Base-by-base conservation (phyloP, 2,113 vertebrate genomes). In the Pollimyrus isidori region DNA sequence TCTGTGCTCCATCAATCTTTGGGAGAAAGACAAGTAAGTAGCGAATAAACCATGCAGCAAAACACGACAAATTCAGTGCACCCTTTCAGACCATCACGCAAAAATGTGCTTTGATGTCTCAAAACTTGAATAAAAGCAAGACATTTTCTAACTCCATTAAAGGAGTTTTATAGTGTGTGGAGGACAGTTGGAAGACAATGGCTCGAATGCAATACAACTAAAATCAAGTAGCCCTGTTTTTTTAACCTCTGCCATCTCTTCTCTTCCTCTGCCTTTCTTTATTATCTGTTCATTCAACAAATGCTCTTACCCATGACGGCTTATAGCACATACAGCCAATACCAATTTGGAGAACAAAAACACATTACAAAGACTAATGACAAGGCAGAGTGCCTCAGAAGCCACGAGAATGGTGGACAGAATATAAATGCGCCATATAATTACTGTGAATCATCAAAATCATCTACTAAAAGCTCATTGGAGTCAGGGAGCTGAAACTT, bases 221-320 rank as follows among this genome's bases (percentile, higher is more conserved):
- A 80, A 80, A 80, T 80, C 73, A 80, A 80, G 35, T 80, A 80
- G 39, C 35, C 73, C 73, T 42, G 35, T 80, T 80, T 19, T 42
- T 80, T 80, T 80, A 80, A 87, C 86, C 86, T 91, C 65, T 91
- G 35, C 48, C 84, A 86, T 91, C 62, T 84, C 39, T 62, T 89
- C 49, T 30, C 46, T 88, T 17, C 86, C 76, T 85, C 69, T 53
- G 86, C 62, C 52, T 87, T 50, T 30, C 87, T 89, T 58, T 45
- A 73, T 45, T 80, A 39, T 80, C 35, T 19, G 73, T 80, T 26
- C 73, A 80, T 84, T 91, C 30, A 88, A 85, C 86, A 89, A 80
- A 69, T 49, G 65, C 89, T 65, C 49, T 50, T 89, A 80, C 35
- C 35, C 73, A 80, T 39, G 73, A 80, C 73, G 35, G 73, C 73